Base-by-base conservation (phyloP, 1,140 invertebrate genomes). In the Drosophila neocordata region DNA sequence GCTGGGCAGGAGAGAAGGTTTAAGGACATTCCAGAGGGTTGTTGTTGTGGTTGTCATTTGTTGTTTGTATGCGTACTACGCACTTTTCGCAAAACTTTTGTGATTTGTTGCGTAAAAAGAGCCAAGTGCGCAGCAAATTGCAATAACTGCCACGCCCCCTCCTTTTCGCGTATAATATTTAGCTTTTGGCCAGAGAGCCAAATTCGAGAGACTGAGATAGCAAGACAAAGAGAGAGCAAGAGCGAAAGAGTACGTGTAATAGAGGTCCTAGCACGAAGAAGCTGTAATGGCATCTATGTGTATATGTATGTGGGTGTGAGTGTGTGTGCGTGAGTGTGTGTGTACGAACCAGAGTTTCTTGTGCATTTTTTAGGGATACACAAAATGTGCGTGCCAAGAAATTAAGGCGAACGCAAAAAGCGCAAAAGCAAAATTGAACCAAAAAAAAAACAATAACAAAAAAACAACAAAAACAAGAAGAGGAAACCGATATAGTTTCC, bases 51-150 rank as follows among this genome's bases (percentile, higher is more conserved):
- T 18, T 44, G 13, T 41, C 22, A 24, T 0, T 24, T 18, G 41
- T 44, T 48, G 15, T 48, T 31, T 20, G 41, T 48, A 15, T 65
- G 35, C 66, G 48, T 64, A 63, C 41, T 20, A 37, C 34, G 52
- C 64, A 24, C 18, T 34, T 51, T 31, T 58, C 64, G 13, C 52
- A 63, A 58, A 31, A 20, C 18, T 61, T 41, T 52, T 2, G 20
- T 20, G 63, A 61, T 59, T 64, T 56, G 66, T 82, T 87, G 82
- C 82, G 82, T 87, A 85, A 75, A 87, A 76, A 71, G 41, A 37
- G 74, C 65, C 67, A 85, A 82, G 75, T 85, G 83, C 82, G 82
- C 82, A 85, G 82, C 83, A 82, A 85, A 70, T 53, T 78, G 82
- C 82, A 87, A 71, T 85, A 48, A 48, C 41, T 77, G 82, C 82